phyloP scores from a whole-genome alignment of 2,888 invertebrate genomes.

The Parascotia fuliginaria region DNA sequence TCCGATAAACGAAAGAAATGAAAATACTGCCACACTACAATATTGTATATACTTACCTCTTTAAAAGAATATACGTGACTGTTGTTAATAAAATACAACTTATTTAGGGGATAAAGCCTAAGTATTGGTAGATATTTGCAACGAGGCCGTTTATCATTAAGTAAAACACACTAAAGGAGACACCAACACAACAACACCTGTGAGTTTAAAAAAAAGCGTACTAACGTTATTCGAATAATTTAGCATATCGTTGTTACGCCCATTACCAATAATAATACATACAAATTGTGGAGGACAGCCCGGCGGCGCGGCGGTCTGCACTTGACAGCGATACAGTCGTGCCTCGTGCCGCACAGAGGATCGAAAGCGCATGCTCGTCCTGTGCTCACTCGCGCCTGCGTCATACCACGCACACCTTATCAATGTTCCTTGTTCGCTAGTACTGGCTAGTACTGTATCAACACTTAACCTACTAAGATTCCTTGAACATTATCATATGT shows the following conservation, averaged over 20 bases:
- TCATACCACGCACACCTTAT: conserved; percentile 46
- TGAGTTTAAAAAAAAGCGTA: background rate
- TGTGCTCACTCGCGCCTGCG: conserved; percentile 63
- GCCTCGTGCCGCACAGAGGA: conserved; percentile 54
- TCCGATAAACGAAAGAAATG: too few species aligned
- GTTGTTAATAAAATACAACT: too few species aligned
- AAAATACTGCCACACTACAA: too few species aligned
- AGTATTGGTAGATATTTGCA: too few species aligned
- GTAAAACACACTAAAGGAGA: too few species aligned
- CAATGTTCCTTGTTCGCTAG: conserved; percentile 49
- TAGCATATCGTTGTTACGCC: background rate
- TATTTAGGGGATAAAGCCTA: too few species aligned
- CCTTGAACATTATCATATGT: conserved; percentile 28
- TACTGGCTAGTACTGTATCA: conserved; percentile 22
- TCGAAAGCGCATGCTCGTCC: conserved; percentile 66
- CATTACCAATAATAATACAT: background rate
- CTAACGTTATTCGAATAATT: background rate
- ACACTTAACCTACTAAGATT: conserved; percentile 16
- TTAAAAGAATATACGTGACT: too few species aligned
- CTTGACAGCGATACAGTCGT: conserved; percentile 25
- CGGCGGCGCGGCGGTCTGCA: conserved; percentile 22
- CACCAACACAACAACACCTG: too few species aligned
- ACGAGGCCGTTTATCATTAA: too few species aligned
- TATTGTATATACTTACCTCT: too few species aligned
- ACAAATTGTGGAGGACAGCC: conserved; percentile 18